phyloP scores from a whole-genome alignment of 2,797 vertebrate genomes.

The Manis crassicaudata region DNA sequence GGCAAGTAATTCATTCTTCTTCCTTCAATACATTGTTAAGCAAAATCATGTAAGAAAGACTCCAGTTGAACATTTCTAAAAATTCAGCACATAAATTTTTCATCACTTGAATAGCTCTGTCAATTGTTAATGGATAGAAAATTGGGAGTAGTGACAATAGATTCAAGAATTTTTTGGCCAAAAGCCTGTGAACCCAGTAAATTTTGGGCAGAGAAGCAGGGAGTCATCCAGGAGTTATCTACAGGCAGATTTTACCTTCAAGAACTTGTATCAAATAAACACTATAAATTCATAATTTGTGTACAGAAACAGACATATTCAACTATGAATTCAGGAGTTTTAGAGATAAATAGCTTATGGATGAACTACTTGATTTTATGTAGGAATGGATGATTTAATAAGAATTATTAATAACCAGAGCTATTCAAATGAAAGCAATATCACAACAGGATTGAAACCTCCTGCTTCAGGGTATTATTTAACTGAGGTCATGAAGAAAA shows the following conservation, averaged over 20 bases:
- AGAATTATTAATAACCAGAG: conserved; percentile 61
- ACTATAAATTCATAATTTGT: conserved; percentile 42
- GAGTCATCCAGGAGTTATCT: background rate
- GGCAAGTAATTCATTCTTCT: background rate
- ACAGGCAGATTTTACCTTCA: conserved; percentile 17
- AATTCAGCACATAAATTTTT: background rate
- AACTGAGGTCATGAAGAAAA: conserved; percentile 67
- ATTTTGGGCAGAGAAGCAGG: conserved; percentile 8
- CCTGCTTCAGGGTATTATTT: conserved; percentile 52
- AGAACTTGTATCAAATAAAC: background rate
- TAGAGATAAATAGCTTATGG: conserved; percentile 46
- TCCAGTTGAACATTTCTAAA: background rate
- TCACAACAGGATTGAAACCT: background rate
- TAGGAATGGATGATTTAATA: conserved; percentile 53
- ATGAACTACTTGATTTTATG: conserved; percentile 53
- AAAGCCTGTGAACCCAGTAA: background rate
- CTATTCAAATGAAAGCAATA: conserved; percentile 61
- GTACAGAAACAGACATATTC: conserved; percentile 10
- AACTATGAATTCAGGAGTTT: conserved; percentile 19
- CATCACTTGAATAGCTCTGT: background rate
- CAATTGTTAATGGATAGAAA: background rate
- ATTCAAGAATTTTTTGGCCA: background rate
- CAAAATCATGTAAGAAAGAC: background rate
- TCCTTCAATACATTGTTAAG: background rate
- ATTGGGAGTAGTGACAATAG: background rate